phyloP scores from a whole-genome alignment of 2,113 vertebrate species.

The Proterorhinus semilunaris region DNA sequence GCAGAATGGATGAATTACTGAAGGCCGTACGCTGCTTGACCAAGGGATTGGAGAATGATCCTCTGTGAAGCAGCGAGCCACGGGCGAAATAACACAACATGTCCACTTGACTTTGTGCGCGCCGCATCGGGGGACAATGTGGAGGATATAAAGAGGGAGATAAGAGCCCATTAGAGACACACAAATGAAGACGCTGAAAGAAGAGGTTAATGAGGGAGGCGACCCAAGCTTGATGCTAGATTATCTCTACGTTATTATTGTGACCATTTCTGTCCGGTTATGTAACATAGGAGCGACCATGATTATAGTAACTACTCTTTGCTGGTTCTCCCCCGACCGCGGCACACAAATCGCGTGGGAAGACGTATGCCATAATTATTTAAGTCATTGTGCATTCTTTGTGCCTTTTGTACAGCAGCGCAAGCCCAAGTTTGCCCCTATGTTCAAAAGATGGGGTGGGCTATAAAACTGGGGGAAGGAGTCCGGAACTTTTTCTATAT shows the following conservation, averaged over 20 bases:
- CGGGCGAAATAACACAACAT: constrained; percentile 70
- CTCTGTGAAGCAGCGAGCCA: constrained; percentile 67
- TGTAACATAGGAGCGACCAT: neutral
- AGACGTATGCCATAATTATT: neutral
- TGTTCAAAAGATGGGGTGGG: too few relatives aligned
- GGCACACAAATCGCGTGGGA: neutral
- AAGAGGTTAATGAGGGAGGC: constrained; percentile 7
- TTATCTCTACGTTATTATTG: neutral
- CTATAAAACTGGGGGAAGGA: too few relatives aligned
- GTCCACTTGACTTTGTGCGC: constrained; percentile 68
- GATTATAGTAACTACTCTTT: neutral
- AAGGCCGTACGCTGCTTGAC: constrained; percentile 52
- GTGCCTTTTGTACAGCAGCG: too few relatives aligned
- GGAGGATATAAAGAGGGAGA: constrained; percentile 27
- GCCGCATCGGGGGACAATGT: constrained; percentile 45
- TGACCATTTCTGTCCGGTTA: neutral
- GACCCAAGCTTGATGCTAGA: neutral
- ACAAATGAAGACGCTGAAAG: neutral
- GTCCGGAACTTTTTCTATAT: too few relatives aligned
- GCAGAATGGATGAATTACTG: constrained; percentile 67
- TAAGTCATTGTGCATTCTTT: neutral
- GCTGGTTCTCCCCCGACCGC: neutral
- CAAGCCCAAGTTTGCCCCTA: too few relatives aligned
- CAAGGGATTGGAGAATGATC: constrained; percentile 72
- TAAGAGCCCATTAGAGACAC: constrained; percentile 20